phyloP scores from a whole-genome alignment of 1,140 invertebrate species.

The Drosophila chauvacae region DNA sequence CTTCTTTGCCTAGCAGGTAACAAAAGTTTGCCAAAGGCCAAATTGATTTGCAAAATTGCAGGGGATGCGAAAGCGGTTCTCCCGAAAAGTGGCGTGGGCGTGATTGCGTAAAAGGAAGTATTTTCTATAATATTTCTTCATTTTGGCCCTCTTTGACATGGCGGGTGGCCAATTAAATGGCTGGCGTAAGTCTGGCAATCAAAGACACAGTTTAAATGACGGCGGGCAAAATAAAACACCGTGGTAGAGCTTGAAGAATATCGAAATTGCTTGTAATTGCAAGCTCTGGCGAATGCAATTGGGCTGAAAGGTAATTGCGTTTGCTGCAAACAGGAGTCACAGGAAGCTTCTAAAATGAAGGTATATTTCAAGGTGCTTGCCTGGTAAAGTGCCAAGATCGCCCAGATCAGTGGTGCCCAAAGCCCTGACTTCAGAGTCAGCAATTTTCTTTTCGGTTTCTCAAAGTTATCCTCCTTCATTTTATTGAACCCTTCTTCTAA shows the following conservation, averaged over 20 bases:
- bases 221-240: not conserved
- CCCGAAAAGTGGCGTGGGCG: not conserved
- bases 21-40: slow-evolving; percentile 68
- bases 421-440: not conserved
- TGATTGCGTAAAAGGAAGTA: slow-evolving; percentile 18
- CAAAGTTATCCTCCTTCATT: not conserved
- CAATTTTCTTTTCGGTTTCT: not conserved
- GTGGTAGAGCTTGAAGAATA: slow-evolving; percentile 2
- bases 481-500: not conserved
- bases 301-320: not conserved
- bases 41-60: slow-evolving; percentile 72
- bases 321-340: not conserved
- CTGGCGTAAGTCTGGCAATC: slow-evolving; percentile 69
- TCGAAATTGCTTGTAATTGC: slow-evolving; percentile 62
- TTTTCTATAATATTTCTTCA: slow-evolving; percentile 62
- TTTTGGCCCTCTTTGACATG: slow-evolving; percentile 70
- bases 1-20: slow-evolving; percentile 50
- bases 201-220: slow-evolving; percentile 34
- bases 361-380: not conserved
- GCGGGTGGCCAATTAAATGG: slow-evolving; percentile 68
- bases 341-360: not conserved
- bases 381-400: not conserved
- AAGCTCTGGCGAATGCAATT: slow-evolving; percentile 50
- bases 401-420: not conserved
- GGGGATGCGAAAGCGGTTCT: not conserved